Conservation (phyloP, 2,888 invertebrate genomes). For the Tenthredo notha region DNA sequence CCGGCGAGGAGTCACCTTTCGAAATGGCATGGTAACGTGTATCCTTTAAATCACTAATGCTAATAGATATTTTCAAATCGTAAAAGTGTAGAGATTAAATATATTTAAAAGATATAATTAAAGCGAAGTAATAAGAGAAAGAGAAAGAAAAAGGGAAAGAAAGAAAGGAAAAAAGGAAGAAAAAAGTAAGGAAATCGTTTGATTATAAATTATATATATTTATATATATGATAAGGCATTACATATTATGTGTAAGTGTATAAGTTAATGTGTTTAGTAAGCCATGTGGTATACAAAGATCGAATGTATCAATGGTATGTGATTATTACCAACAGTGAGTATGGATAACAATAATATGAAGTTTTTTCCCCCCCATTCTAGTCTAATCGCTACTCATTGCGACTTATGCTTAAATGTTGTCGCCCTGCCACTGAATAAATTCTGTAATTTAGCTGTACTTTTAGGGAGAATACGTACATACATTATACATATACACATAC, state of each 20-base stretch:
- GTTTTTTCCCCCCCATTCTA: conserved; percentile 37
- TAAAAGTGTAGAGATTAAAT: conserved; percentile 20
- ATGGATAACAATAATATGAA: conserved; percentile 17
- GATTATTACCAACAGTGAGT: conserved; percentile 43
- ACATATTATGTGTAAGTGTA: conserved; percentile 19
- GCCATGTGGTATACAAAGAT: conserved; percentile 36
- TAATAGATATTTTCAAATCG: conserved; percentile 51
- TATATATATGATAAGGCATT: conserved; percentile 13
- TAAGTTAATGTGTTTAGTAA: conserved; percentile 34
- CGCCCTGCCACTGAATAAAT: conserved; percentile 48
- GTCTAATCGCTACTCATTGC: conserved; percentile 43
- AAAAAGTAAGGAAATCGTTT: conserved; percentile 2
- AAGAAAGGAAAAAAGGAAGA: background rate
- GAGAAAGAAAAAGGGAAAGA: background rate
- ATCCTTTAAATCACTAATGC: conserved; percentile 58
- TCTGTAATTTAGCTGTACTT: conserved; percentile 38
- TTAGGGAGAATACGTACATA: background rate
- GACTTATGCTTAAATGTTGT: conserved; percentile 45
- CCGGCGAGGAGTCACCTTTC: conserved; percentile 47
- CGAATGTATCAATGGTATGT: conserved; percentile 32
- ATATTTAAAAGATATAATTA: conserved; percentile 20
- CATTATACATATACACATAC: background rate
- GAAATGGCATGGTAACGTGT: conserved; percentile 61
- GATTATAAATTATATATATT: conserved; percentile 31
- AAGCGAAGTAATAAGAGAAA: background rate